Conservation (phyloP, 2,888 invertebrate species). For the Luperina nickerlii region DNA sequence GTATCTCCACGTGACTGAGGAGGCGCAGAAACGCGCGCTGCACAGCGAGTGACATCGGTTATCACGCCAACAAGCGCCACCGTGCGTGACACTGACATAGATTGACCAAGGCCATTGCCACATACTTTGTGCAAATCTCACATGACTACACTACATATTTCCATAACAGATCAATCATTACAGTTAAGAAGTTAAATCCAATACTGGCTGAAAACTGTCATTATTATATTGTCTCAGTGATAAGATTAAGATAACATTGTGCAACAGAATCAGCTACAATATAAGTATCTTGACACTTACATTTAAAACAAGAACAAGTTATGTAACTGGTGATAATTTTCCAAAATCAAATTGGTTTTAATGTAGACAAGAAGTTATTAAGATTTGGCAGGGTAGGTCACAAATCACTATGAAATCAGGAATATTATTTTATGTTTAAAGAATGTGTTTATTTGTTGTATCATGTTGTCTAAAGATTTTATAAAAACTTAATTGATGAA, state of each 20-base stretch:
- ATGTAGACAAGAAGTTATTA: neutral
- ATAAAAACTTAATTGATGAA: neutral
- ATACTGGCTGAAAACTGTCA: conserved; percentile 28
- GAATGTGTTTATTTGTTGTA: neutral
- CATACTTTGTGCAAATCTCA: conserved; percentile 66
- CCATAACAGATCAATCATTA: conserved; percentile 60
- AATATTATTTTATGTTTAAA: neutral
- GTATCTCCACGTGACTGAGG: conserved; percentile 57
- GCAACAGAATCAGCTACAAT: conserved; percentile 4
- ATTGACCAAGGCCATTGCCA: conserved; percentile 71
- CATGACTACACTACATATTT: conserved; percentile 57
- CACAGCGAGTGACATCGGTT: conserved; percentile 55
- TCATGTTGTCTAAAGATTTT: neutral
- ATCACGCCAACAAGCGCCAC: conserved; percentile 67
- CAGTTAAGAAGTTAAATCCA: conserved; percentile 40
- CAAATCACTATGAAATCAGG: conserved; percentile 6
- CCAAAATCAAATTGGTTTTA: neutral
- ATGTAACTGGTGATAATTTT: conserved; percentile 40
- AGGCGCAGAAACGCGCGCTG: conserved; percentile 22
- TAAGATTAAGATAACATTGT: conserved; percentile 41
- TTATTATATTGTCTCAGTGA: conserved; percentile 33
- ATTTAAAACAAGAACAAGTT: conserved; percentile 19
- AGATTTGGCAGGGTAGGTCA: neutral
- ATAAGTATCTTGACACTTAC: conserved; percentile 25
- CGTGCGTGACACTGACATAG: conserved; percentile 75